phyloP scores from a whole-genome alignment of 2,888 invertebrate genomes.

The Heteromurus nitidus region DNA sequence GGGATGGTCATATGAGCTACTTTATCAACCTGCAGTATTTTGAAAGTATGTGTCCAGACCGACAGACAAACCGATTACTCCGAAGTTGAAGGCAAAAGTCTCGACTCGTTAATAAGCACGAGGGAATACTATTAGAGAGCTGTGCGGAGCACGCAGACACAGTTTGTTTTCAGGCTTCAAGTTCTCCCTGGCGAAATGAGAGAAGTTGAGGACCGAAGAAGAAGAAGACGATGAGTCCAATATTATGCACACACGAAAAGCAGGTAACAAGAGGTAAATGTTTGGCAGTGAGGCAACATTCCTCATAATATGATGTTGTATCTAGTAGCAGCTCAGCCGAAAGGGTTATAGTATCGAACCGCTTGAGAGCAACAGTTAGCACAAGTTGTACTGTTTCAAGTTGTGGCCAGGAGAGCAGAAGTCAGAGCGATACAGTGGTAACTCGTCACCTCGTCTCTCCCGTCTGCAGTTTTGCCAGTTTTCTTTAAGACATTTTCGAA shows the following conservation, averaged over 20 bases:
- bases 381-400: conserved; percentile 33
- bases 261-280: conserved; percentile 29
- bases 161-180: conserved; percentile 61
- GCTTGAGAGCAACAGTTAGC: conserved; percentile 45
- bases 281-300: conserved; percentile 52
- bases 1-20: too few species aligned
- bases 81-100: too few species aligned
- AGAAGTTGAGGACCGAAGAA: conserved; percentile 20
- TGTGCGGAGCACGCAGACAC: conserved; percentile 59
- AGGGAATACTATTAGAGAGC: conserved; percentile 55
- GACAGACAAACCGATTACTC: too few species aligned
- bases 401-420: conserved; percentile 30
- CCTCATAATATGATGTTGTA: conserved; percentile 33
- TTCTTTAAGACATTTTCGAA: conserved; percentile 16
- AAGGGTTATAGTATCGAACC: conserved; percentile 37
- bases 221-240: conserved; percentile 12
- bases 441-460: conserved; percentile 28
- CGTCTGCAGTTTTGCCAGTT: conserved; percentile 12
- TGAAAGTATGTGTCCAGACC: too few species aligned
- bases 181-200: conserved; percentile 40
- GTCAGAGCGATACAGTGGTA: conserved; percentile 22
- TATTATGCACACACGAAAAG: conserved; percentile 12
- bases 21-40: too few species aligned
- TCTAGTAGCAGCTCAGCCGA: conserved; percentile 36
- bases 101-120: conserved; percentile 66